These are phyloP conservation scores for Mesocentrotus franciscanus DNA, from an alignment of 53 echinoderm and acorn worm genomes.

Conservation along the genomic window DNA sequence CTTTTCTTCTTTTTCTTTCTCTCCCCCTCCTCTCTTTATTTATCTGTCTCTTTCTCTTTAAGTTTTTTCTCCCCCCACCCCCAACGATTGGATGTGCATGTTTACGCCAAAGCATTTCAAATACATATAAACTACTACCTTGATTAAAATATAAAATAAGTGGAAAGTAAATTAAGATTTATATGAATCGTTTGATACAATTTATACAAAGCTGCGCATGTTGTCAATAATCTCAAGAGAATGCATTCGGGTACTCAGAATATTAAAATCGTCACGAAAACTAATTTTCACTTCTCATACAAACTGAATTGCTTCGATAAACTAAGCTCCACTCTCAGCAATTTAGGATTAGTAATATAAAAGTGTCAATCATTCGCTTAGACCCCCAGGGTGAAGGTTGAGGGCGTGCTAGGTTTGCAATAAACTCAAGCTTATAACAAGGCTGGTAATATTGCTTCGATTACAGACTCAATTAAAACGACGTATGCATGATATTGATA, in stretches of 20 bases:
- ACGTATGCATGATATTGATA: background rate
- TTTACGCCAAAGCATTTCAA: too few relatives aligned
- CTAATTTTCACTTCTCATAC: background rate
- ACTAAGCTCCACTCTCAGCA: background rate
- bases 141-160: background rate
- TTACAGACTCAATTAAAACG: constrained; percentile 8
- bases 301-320: background rate
- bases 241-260: too few relatives aligned
- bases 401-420: background rate
- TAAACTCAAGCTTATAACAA: background rate
- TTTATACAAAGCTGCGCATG: background rate
- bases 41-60: background rate
- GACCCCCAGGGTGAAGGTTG: background rate
- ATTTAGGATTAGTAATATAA: background rate
- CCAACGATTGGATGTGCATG: too few relatives aligned
- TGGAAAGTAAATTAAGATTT: background rate
- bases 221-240: background rate
- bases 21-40: too few relatives aligned
- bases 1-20: background rate
- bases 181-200: background rate
- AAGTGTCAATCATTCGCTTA: background rate
- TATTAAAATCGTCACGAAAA: background rate
- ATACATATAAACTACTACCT: background rate
- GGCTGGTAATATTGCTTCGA: background rate
- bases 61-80: background rate